Conservation (phyloP, 1,140 invertebrate genomes). For the Euura saliciscinereae region DNA sequence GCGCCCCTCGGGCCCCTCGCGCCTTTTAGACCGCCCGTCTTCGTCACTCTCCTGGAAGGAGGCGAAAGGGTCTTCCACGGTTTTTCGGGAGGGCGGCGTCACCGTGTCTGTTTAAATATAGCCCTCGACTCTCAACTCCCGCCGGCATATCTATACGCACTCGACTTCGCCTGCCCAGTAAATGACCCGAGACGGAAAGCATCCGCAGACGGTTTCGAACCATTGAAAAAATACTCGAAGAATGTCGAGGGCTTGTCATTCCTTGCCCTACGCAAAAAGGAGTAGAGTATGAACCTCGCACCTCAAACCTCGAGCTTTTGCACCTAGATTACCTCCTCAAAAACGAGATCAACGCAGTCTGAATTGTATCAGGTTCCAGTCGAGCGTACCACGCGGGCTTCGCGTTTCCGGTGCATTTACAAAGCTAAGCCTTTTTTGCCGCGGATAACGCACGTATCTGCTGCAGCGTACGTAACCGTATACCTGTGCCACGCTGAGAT, state of each 20-base stretch:
- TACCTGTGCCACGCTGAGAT: neutral
- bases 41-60: neutral
- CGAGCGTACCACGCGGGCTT: neutral
- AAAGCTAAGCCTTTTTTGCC: neutral
- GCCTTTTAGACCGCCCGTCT: neutral
- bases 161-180: conserved; percentile 3
- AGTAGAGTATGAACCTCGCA: too few species aligned
- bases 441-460: neutral
- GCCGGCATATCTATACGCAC: neutral
- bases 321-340: too few species aligned
- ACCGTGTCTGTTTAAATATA: conserved; percentile 5
- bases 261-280: neutral
- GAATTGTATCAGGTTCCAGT: neutral
- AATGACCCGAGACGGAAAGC: conserved; percentile 1
- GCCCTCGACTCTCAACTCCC: neutral
- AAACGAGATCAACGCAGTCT: too few species aligned
- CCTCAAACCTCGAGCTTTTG: too few species aligned
- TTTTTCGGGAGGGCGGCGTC: conserved; percentile 3
- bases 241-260: neutral
- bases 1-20: neutral
- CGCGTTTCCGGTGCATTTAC: neutral
- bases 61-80: neutral
- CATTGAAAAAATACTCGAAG: conserved; percentile 7
- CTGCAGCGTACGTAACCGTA: neutral
- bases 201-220: neutral